These are phyloP conservation scores for Trichogramma evanescens DNA, from an alignment of 2,888 invertebrate species.

Conservation along the genomic window DNA sequence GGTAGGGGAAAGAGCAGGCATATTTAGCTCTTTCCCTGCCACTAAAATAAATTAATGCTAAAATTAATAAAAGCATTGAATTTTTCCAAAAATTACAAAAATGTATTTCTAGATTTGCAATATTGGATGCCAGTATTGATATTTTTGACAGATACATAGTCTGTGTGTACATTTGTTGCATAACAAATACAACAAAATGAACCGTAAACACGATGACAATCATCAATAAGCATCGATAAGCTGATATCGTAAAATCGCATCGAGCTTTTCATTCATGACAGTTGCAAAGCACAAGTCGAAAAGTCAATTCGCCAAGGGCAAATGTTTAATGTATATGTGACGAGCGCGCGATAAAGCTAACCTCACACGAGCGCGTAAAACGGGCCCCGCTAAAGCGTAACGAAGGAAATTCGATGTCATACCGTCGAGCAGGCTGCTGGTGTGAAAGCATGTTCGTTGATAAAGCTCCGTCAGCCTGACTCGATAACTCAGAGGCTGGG, in stretches of 20 bases:
- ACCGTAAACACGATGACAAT: too few species aligned
- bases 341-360: constrained; percentile 23
- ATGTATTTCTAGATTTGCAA: neutral
- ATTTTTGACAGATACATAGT: neutral
- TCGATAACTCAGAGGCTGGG: constrained; percentile 29
- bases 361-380: constrained; percentile 24
- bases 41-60: constrained; percentile 29
- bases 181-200: too few species aligned
- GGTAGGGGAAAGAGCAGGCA: constrained; percentile 60
- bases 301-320: neutral
- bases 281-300: neutral
- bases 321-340: neutral
- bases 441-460: constrained; percentile 41
- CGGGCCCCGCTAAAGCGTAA: too few species aligned
- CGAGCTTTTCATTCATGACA: neutral
- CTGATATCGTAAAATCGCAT: neutral
- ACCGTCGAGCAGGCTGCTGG: constrained; percentile 41
- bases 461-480: constrained; percentile 32
- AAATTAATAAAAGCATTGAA: neutral
- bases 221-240: neutral
- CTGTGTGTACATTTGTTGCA: neutral
- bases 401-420: constrained; percentile 10
- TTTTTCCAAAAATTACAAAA: neutral
- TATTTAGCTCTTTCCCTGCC: constrained; percentile 45
- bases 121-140: neutral